phyloP scores from a whole-genome alignment of 30 jellyfish, hydroid and myxozoan species.

The Aurelia sp. region DNA sequence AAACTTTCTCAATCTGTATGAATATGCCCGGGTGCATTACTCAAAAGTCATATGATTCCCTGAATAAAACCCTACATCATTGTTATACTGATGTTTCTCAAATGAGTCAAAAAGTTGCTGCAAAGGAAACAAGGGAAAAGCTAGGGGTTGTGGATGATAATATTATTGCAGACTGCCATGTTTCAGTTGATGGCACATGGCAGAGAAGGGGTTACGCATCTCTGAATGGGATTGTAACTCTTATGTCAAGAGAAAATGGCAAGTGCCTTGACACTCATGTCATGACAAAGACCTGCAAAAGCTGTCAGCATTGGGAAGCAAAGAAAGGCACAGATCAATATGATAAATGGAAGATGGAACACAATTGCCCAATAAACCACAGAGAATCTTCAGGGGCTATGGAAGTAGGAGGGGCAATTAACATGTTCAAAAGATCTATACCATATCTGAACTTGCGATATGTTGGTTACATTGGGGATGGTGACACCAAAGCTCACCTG shows the following conservation, averaged over 20 bases:
- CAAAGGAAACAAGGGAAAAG: background rate
- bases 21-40: background rate
- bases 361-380: constrained; percentile 27
- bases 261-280: constrained; percentile 43
- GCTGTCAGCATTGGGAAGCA: constrained; percentile 32
- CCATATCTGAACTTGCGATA: constrained; percentile 15
- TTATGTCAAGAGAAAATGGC: constrained; percentile 2
- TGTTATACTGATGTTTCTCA: background rate
- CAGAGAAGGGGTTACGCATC: constrained; percentile 39
- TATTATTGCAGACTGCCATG: constrained; percentile 21
- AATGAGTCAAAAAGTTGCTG: background rate
- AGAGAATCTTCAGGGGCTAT: constrained; percentile 52
- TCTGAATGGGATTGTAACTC: constrained; percentile 41
- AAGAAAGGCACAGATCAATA: constrained; percentile 5
- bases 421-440: constrained; percentile 47
- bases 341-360: constrained; percentile 39
- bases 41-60: background rate
- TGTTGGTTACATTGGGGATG: constrained; percentile 22
- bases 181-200: constrained; percentile 52
- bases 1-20: background rate
- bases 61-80: background rate
- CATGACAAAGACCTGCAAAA: constrained; percentile 40
- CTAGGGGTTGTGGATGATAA: background rate
- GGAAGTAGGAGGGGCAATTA: constrained; percentile 57
- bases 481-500: background rate